A percentile compares a stretch with the other conserved stretches of the same genome.
These are phyloP conservation scores for Atethmia centrago DNA, from an alignment of 2,888 invertebrate species.

Conservation along the genomic window DNA sequence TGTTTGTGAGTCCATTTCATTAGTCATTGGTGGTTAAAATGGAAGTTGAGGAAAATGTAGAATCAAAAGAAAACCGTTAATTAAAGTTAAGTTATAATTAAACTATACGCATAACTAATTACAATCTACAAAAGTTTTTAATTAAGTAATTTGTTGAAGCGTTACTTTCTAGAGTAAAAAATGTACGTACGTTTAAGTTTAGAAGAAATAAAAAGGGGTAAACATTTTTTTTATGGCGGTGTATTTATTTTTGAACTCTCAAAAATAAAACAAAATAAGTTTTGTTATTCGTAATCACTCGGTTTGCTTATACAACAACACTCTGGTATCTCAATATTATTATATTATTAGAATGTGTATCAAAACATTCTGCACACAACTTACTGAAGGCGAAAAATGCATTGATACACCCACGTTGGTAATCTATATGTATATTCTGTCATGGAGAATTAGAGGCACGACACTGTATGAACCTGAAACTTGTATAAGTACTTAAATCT, in stretches of 20 bases:
- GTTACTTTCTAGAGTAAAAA: slow-evolving; percentile 8
- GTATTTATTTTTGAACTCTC: not conserved
- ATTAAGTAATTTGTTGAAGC: slow-evolving; percentile 24
- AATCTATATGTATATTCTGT: not conserved
- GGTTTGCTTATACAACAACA: not conserved
- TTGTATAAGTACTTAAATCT: not conserved
- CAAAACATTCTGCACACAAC: not conserved
- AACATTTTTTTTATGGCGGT: not conserved
- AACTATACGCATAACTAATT: slow-evolving; percentile 43
- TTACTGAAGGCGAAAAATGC: not conserved
- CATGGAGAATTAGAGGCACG: not conserved
- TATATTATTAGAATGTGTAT: not conserved
- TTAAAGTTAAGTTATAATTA: slow-evolving; percentile 27
- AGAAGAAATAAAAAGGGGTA: not conserved
- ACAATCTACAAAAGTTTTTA: slow-evolving; percentile 24
- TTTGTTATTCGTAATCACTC: not conserved
- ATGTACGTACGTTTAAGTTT: not conserved
- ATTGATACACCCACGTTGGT: not conserved
- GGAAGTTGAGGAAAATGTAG: slow-evolving; percentile 31
- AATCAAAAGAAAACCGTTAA: slow-evolving; percentile 39
- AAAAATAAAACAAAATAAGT: not conserved
- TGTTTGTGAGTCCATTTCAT: slow-evolving; percentile 55
- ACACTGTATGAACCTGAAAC: not conserved
- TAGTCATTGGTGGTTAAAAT: slow-evolving; percentile 53
- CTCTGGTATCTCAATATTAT: not conserved